A percentile compares a stretch with the other conserved stretches of the same genome.
phyloP scores from a whole-genome alignment of 2,888 invertebrate species.

The Leptopilina drosophilae region DNA sequence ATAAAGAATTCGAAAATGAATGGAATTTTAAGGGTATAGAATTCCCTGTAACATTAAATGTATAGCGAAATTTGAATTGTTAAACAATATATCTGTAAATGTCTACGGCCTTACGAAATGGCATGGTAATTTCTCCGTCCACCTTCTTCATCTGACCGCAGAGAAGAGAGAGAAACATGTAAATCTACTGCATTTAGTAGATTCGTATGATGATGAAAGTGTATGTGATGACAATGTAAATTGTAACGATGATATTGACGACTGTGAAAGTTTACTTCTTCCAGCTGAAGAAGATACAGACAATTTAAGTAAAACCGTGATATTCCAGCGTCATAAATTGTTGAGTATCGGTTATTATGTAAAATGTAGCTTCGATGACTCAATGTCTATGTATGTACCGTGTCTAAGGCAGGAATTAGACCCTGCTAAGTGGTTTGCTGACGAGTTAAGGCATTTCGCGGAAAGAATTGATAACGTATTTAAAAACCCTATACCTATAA shows the following conservation, averaged over 20 bases:
- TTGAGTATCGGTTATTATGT: conserved; percentile 37
- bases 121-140: neutral
- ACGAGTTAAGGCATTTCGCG: conserved; percentile 20
- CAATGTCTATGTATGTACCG: neutral
- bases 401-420: neutral
- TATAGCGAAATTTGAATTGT: conserved; percentile 56
- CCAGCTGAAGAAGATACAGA: neutral
- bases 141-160: neutral
- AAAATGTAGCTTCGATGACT: conserved; percentile 39
- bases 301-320: neutral
- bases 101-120: neutral
- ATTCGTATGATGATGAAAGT: neutral
- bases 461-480: conserved; percentile 14
- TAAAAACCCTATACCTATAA: conserved; percentile 20
- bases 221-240: no score
- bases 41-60: conserved; percentile 57
- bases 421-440: conserved; percentile 40
- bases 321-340: conserved; percentile 39
- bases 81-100: conserved; percentile 48
- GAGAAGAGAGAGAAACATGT: neutral
- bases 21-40: conserved; percentile 55
- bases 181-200: conserved; percentile 2
- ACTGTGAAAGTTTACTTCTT: conserved; percentile 28
- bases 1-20: conserved; percentile 45
- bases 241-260: neutral